phyloP scores from a whole-genome alignment of 2,888 invertebrate genomes.

The Melieria picta region DNA sequence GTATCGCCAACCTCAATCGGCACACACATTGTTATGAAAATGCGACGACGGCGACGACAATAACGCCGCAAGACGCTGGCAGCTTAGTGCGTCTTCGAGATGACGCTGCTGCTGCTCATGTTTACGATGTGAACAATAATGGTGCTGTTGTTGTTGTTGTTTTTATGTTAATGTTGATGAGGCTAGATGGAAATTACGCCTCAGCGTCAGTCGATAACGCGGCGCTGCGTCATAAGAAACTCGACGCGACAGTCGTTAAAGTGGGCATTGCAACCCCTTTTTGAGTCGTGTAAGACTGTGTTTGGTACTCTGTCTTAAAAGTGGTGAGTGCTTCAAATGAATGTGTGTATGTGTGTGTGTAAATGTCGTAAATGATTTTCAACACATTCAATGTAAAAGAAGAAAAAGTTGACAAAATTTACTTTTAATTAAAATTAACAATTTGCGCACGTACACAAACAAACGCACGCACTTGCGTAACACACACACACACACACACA shows the following conservation, averaged over 20 bases:
- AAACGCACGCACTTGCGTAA: neutral
- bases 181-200: no score
- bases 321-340: neutral
- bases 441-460: conserved; percentile 20
- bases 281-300: neutral
- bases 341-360: conserved; percentile 5
- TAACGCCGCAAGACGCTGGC: neutral
- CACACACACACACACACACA: neutral
- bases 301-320: neutral
- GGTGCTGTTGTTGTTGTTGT: no score
- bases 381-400: conserved; percentile 28
- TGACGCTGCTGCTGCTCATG: neutral
- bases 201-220: no score
- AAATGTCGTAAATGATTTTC: conserved; percentile 31
- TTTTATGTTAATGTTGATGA: no score
- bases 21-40: conserved; percentile 44
- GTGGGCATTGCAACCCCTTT: conserved; percentile 14
- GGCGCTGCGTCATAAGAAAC: conserved; percentile 20
- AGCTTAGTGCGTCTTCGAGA: neutral
- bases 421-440: conserved; percentile 48
- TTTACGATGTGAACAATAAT: neutral
- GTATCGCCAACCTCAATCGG: conserved; percentile 59
- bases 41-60: conserved; percentile 7
- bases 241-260: conserved; percentile 7
- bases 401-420: conserved; percentile 42